A percentile compares a stretch with the other conserved stretches of the same genome.
These are phyloP conservation scores for Chouioia cunea DNA, from an alignment of 2,888 invertebrate species.

Conservation along the genomic window DNA sequence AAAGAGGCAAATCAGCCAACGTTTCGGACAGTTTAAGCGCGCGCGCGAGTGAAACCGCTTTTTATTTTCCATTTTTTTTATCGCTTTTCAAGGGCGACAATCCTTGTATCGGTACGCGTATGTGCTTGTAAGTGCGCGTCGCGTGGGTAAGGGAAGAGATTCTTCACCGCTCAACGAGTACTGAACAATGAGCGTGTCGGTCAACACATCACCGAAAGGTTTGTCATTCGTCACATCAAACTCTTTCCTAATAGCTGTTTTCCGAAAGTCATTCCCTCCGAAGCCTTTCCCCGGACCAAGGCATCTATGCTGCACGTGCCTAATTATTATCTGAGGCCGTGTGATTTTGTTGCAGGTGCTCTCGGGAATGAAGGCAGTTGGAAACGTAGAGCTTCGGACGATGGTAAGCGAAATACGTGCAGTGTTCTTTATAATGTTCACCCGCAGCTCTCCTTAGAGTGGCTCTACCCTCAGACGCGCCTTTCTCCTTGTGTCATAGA, in stretches of 20 bases:
- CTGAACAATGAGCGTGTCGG: conserved; percentile 34
- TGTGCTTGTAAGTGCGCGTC: too few species aligned
- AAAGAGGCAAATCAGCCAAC: too few species aligned
- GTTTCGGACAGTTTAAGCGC: neutral
- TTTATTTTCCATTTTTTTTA: neutral
- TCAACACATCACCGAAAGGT: conserved; percentile 37
- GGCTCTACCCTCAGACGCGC: too few species aligned
- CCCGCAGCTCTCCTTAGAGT: too few species aligned
- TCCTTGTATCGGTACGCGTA: too few species aligned
- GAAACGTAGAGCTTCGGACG: conserved; percentile 49
- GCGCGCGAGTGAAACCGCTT: neutral
- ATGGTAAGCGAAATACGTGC: conserved; percentile 43
- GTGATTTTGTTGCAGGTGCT: conserved; percentile 32
- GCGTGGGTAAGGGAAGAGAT: too few species aligned
- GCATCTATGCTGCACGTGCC: neutral
- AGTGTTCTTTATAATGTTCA: neutral
- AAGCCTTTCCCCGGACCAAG: neutral
- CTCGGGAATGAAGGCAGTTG: conserved; percentile 33
- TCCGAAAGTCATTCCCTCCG: too few species aligned
- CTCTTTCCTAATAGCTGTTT: neutral
- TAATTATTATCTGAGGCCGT: neutral
- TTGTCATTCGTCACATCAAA: conserved; percentile 5
- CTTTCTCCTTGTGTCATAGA: too few species aligned
- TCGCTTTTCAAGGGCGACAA: neutral
- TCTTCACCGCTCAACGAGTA: neutral